Evolutionary conservation across 2,888 invertebrate genomes (phyloP).

Genomic region (Macropis europaea): DNA sequence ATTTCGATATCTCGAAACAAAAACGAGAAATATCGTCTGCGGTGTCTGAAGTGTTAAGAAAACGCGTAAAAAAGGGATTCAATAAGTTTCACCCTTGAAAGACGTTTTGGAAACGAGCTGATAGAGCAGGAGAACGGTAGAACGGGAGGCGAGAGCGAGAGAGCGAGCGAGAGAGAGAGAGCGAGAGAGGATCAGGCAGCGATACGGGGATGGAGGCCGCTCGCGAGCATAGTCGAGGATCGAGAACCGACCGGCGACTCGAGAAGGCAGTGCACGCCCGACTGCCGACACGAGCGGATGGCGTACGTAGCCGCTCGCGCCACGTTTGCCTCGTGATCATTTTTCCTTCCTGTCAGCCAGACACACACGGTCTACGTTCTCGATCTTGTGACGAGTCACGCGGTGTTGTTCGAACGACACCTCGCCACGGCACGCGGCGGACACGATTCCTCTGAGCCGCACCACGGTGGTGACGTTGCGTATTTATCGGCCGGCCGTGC

Average conservation of each 20-base stretch:
- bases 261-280: constrained; percentile 78
- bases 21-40: too few relatives aligned
- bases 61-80: too few relatives aligned
- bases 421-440: constrained; percentile 35
- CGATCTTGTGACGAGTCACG: constrained; percentile 58
- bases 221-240: constrained; percentile 61
- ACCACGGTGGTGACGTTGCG: constrained; percentile 27
- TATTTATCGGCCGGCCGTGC: constrained; percentile 15
- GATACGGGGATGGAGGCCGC: constrained; percentile 55
- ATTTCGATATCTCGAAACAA: too few relatives aligned
- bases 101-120: too few relatives aligned
- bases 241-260: constrained; percentile 62
- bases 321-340: constrained; percentile 65
- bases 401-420: constrained; percentile 38
- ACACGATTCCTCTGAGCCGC: not conserved
- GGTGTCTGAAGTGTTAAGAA: too few relatives aligned
- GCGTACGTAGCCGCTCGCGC: constrained; percentile 68
- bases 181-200: too few relatives aligned
- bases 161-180: too few relatives aligned
- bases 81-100: too few relatives aligned
- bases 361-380: constrained; percentile 57
- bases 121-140: too few relatives aligned
- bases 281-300: constrained; percentile 79
- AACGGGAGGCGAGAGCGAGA: too few relatives aligned
- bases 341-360: too few relatives aligned